phyloP scores from a whole-genome alignment of 64 coral and sea anemone genomes.

The Stylophora pistillata region DNA sequence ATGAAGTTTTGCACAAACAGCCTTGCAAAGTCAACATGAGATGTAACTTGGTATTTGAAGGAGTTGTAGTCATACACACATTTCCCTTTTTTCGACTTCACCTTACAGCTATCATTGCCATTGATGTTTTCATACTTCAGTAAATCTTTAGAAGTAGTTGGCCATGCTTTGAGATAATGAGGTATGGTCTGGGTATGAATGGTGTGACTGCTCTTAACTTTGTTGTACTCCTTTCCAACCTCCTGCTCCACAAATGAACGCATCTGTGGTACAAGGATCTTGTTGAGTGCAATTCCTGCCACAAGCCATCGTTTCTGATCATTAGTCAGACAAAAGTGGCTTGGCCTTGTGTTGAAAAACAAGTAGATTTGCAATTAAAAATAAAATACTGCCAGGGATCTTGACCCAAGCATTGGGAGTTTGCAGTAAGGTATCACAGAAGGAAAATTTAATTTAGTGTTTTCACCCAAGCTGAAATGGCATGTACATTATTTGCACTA shows the following conservation, averaged over 20 bases:
- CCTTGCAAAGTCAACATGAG: slow-evolving; percentile 40
- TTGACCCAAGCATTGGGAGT: no score
- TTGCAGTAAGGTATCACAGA: no score
- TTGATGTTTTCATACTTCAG: slow-evolving; percentile 50
- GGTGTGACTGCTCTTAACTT: slow-evolving; percentile 30
- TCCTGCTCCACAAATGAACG: slow-evolving; percentile 26
- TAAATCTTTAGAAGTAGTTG: not conserved
- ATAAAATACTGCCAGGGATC: no score
- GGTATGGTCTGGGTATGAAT: slow-evolving; percentile 17
- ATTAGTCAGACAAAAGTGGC: not conserved
- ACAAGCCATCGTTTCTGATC: slow-evolving; percentile 54
- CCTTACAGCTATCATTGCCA: not conserved
- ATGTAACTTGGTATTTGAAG: slow-evolving; percentile 10
- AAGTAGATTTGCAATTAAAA: no score
- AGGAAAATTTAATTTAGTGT: no score
- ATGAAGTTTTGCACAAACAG: slow-evolving; percentile 24
- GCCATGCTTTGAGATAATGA: not conserved
- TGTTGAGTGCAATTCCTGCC: slow-evolving; percentile 41
- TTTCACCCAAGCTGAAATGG: no score
- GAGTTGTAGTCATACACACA: not conserved
- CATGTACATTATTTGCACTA: no score
- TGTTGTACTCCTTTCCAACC: slow-evolving; percentile 20
- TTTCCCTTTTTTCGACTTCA: not conserved
- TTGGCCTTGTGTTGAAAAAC: not conserved
- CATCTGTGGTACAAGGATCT: slow-evolving; percentile 33